phyloP scores from a whole-genome alignment of 2,888 invertebrate species.

The Scaptomyza tumidula region DNA sequence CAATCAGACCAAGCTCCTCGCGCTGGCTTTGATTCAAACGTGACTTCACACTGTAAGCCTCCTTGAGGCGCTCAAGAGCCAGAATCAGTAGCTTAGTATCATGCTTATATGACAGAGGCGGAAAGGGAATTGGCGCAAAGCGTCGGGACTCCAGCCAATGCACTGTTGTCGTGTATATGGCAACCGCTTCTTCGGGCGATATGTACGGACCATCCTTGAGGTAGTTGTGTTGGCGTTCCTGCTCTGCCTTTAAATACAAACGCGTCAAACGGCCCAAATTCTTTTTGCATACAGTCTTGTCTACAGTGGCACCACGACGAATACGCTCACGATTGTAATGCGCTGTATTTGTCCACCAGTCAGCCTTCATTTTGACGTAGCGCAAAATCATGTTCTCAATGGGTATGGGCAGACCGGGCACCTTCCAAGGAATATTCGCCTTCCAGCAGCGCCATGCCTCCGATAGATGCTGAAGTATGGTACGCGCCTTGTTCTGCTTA shows the following conservation, averaged over 20 bases:
- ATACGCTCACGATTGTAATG: slow-evolving; percentile 99
- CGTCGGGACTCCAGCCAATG: slow-evolving; percentile 99
- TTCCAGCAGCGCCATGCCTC: slow-evolving; percentile 99
- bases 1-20: slow-evolving; percentile 98
- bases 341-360: slow-evolving; percentile 99
- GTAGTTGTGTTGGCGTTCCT: slow-evolving; percentile 99
- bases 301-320: slow-evolving; percentile 99
- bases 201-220: slow-evolving; percentile 99
- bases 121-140: slow-evolving; percentile 99
- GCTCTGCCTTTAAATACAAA: slow-evolving; percentile 98
- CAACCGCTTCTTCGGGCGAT: slow-evolving; percentile 99
- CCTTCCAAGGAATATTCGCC: slow-evolving; percentile 99
- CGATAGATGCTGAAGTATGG: slow-evolving; percentile 98
- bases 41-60: slow-evolving; percentile 99
- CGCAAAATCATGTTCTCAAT: slow-evolving; percentile 99
- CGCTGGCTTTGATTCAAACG: slow-evolving; percentile 99
- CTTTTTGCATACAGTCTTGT: slow-evolving; percentile 99
- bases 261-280: slow-evolving; percentile 99
- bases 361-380: slow-evolving; percentile 99
- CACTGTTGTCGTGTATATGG: slow-evolving; percentile 99
- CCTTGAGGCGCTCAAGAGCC: slow-evolving; percentile 97
- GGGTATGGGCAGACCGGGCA: slow-evolving; percentile 98
- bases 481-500: slow-evolving; percentile 99
- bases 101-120: slow-evolving; percentile 99
- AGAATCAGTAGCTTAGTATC: slow-evolving; percentile 99